Conservation (phyloP, 2,113 vertebrate genomes). For the Sinocyclocheilus anshuiensis region DNA sequence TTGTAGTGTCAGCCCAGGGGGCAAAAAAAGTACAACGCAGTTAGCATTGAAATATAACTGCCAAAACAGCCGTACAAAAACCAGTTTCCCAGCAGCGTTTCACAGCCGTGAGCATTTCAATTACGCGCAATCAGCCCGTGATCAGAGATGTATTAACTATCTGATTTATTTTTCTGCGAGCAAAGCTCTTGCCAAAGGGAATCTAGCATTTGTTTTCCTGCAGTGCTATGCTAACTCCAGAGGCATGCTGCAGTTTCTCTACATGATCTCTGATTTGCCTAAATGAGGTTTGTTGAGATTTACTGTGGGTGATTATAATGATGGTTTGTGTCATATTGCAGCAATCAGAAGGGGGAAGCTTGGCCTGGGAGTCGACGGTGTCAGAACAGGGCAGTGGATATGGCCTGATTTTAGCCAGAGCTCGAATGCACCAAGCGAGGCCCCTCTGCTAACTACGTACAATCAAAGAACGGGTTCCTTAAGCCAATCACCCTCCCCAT, state of each 20-base stretch:
- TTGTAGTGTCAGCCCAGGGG: background rate
- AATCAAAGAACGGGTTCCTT: slow-evolving; percentile 64
- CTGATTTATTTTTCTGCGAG: slow-evolving; percentile 35
- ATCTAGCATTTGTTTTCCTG: slow-evolving; percentile 40
- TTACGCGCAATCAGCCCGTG: slow-evolving; percentile 25
- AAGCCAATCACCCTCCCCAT: slow-evolving; percentile 47
- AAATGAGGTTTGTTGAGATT: slow-evolving; percentile 60
- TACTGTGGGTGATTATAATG: slow-evolving; percentile 55
- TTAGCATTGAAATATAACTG: slow-evolving; percentile 9
- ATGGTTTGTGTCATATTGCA: slow-evolving; percentile 60
- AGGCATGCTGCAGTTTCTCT: slow-evolving; percentile 30
- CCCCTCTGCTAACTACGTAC: slow-evolving; percentile 70
- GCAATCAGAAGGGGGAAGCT: slow-evolving; percentile 69
- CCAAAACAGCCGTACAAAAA: background rate
- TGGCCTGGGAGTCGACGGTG: slow-evolving; percentile 65
- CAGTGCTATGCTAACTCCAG: slow-evolving; percentile 36
- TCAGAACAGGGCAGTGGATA: slow-evolving; percentile 63
- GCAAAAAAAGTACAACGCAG: background rate
- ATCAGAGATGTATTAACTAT: slow-evolving; percentile 43
- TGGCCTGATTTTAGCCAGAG: slow-evolving; percentile 77
- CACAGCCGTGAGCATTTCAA: slow-evolving; percentile 1
- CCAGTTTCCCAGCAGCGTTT: slow-evolving; percentile 21
- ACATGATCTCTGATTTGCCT: slow-evolving; percentile 42
- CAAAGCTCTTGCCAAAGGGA: slow-evolving; percentile 18
- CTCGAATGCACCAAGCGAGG: slow-evolving; percentile 62